Evolutionary conservation across 2,113 vertebrate species (phyloP).

Genomic region (Ophthalmolycus amberensis): DNA sequence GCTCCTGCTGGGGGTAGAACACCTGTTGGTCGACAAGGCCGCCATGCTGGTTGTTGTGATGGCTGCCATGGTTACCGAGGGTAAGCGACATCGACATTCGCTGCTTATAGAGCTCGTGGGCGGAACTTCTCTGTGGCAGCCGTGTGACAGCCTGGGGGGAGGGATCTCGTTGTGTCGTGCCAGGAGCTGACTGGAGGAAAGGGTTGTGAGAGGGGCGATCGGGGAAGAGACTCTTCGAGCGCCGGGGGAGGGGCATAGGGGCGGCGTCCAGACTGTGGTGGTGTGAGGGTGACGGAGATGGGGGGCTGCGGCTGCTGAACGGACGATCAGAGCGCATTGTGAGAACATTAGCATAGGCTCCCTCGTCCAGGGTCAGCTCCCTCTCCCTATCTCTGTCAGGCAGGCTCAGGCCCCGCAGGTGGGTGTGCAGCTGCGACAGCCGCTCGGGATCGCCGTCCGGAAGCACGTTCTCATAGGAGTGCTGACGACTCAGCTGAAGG

Average conservation of each 20-base stretch:
- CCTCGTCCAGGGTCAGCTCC: slow-evolving; percentile 86
- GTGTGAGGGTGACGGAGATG: slow-evolving; percentile 83
- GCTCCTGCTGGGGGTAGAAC: slow-evolving; percentile 89
- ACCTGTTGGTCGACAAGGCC: slow-evolving; percentile 76
- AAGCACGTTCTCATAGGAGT: slow-evolving; percentile 94
- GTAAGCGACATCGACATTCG: slow-evolving; percentile 89
- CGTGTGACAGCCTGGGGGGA: slow-evolving; percentile 85
- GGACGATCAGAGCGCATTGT: slow-evolving; percentile 93
- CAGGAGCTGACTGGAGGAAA: slow-evolving; percentile 88
- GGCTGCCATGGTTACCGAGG: slow-evolving; percentile 86
- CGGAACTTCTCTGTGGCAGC: slow-evolving; percentile 89
- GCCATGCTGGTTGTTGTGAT: slow-evolving; percentile 76
- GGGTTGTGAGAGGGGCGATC: slow-evolving; percentile 92
- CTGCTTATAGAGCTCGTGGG: slow-evolving; percentile 94
- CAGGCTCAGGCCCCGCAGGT: slow-evolving; percentile 91
- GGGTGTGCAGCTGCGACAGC: slow-evolving; percentile 70
- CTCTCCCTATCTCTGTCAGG: slow-evolving; percentile 86
- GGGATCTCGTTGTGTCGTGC: slow-evolving; percentile 71
- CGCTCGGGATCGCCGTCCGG: slow-evolving; percentile 83
- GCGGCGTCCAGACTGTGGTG: slow-evolving; percentile 86
- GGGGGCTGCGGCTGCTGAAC: slow-evolving; percentile 85
- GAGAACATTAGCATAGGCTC: slow-evolving; percentile 92
- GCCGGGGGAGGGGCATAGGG: slow-evolving; percentile 84
- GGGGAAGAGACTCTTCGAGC: slow-evolving; percentile 94
- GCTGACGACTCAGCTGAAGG: slow-evolving; percentile 91